phyloP scores from a whole-genome alignment of 53 echinoderm and acorn worm genomes.

The Luidia sarsii region DNA sequence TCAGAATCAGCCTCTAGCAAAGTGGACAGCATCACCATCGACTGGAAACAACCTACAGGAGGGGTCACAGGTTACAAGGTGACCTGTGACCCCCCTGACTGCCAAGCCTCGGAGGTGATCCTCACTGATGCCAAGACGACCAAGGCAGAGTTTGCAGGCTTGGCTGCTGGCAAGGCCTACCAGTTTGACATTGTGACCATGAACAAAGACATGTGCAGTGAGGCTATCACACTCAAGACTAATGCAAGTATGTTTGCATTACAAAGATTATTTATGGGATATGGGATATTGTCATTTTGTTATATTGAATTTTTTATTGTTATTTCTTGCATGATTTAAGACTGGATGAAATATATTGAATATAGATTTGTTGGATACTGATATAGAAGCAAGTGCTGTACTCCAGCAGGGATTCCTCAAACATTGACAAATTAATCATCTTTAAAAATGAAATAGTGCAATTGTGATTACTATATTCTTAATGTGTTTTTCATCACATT shows the following conservation, averaged over 20 bases:
- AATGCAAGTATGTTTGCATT: slow-evolving; percentile 89
- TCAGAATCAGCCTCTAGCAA: slow-evolving; percentile 58
- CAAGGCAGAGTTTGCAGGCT: slow-evolving; percentile 67
- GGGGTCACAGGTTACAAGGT: slow-evolving; percentile 78
- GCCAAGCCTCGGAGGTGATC: slow-evolving; percentile 70
- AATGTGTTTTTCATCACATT: too few relatives aligned
- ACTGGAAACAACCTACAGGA: slow-evolving; percentile 75
- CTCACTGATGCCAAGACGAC: slow-evolving; percentile 72
- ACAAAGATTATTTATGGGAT: neutral
- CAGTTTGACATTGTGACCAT: slow-evolving; percentile 65
- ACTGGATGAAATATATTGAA: too few relatives aligned
- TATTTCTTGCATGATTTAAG: too few relatives aligned
- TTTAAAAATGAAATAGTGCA: too few relatives aligned
- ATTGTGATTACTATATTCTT: too few relatives aligned
- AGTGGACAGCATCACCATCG: slow-evolving; percentile 63
- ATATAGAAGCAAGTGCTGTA: too few relatives aligned
- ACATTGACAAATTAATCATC: too few relatives aligned
- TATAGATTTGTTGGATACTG: too few relatives aligned
- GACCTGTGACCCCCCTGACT: slow-evolving; percentile 83
- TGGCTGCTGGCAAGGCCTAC: slow-evolving; percentile 77
- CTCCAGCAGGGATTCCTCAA: too few relatives aligned
- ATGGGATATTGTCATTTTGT: neutral
- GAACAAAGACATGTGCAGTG: slow-evolving; percentile 69
- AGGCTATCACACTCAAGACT: slow-evolving; percentile 63
- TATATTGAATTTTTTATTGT: too few relatives aligned